phyloP scores from a whole-genome alignment of 2,888 invertebrate genomes.

The Thereva unica region DNA sequence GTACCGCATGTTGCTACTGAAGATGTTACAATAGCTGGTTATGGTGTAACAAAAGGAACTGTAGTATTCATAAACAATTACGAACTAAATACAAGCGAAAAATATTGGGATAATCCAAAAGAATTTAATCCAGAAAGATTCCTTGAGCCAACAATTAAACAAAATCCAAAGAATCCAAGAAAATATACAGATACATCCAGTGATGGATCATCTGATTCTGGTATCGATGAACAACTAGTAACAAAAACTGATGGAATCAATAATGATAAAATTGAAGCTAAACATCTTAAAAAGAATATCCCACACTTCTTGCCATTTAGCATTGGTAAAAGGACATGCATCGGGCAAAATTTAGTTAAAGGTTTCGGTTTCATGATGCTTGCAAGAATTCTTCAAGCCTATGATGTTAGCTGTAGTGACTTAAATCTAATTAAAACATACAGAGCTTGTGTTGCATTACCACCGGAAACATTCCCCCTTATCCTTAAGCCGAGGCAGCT shows the following conservation, averaged over 20 bases:
- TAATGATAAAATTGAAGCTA: conserved; percentile 1
- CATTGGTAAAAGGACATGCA: conserved; percentile 83
- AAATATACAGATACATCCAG: not conserved
- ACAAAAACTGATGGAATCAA: not conserved
- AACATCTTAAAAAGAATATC: conserved; percentile 59
- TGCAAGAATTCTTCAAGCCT: conserved; percentile 72
- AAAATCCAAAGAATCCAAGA: not conserved
- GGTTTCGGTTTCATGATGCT: conserved; percentile 76
- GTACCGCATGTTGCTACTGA: conserved; percentile 87
- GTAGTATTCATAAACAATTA: conserved; percentile 85
- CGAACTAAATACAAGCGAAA: conserved; percentile 72
- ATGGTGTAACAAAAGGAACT: conserved; percentile 74
- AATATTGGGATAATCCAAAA: conserved; percentile 74
- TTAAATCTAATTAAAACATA: conserved; percentile 62
- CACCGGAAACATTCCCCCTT: conserved; percentile 71
- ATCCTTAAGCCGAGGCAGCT: conserved; percentile 61
- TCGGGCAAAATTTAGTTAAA: conserved; percentile 79
- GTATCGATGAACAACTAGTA: conserved; percentile 38
- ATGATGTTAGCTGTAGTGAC: conserved; percentile 66
- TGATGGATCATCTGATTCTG: not conserved
- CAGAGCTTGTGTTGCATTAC: conserved; percentile 75
- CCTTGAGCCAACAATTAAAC: conserved; percentile 57
- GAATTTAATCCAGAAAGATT: conserved; percentile 78
- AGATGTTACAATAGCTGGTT: conserved; percentile 73
- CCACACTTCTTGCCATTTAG: conserved; percentile 84